Base-by-base conservation (phyloP, 2,113 vertebrate species). In the Sturnus vulgaris region DNA sequence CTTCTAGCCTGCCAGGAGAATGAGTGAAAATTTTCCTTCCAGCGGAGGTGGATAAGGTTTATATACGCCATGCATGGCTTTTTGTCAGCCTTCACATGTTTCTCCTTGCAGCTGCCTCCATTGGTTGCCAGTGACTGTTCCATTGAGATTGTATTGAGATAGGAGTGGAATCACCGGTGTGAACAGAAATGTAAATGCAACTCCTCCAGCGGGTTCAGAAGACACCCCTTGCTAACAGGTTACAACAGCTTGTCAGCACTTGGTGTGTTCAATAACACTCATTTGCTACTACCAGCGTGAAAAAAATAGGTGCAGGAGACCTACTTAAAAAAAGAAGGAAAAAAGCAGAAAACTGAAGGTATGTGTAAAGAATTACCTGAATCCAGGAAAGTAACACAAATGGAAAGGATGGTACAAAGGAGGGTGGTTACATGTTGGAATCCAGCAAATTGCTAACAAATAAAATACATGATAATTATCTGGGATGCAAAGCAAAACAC, bases 331-430 rank as follows among this genome's bases (percentile, higher is more conserved):
- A 60, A 35, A 3, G 8, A 39, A 5, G 2, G 12, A 19, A 0
- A 12, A 24, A 31, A 35, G 3, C 1, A 6, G 2, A 5, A 55
- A 50, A 1, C 12, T 24, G 9, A 47, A 35, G 30, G 12, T 42
- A 42, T 22, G n/a, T 53, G 12, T 69, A 28, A 75, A 57, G 3
- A 39, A 68, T 17, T 56, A 59, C 9, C 10, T 47, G 56, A 75
- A 55, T 16, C 20, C 56, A 69, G 44, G 37, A 47, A 89, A 69
- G 49, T 52, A 86, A n/a, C 17, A 64, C 10, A 40, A 12, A 1
- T 39, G 28, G 61, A 57, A 87, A 73, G 24, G 12, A 68, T 66
- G 25, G 22, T 53, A 46, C 13, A 84, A 77, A 53, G 15, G 12
- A 50, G 49, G 8, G 25, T 66, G 44, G 22, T 70, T 70, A 18